Evolutionary conservation across 2,888 invertebrate genomes (phyloP).

Genomic region (Oasisia sp.): DNA sequence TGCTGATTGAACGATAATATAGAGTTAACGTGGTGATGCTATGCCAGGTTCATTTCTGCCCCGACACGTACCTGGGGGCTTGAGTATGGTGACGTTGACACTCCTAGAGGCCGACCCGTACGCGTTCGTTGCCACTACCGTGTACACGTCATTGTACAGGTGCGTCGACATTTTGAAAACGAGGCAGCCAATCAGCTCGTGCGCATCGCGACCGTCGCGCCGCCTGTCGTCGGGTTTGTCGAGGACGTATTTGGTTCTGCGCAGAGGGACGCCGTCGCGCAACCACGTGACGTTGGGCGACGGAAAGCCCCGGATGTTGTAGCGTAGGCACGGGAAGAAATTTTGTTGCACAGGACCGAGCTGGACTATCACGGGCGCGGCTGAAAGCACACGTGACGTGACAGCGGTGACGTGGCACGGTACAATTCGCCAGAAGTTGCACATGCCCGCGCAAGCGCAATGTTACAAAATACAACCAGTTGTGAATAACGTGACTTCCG

Average conservation of each 20-base stretch:
- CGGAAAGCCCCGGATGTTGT: slow-evolving; percentile 17
- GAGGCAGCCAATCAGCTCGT: slow-evolving; percentile 42
- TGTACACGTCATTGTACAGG: slow-evolving; percentile 49
- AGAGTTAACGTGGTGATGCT: too few relatives aligned
- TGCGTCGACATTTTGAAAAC: slow-evolving; percentile 41
- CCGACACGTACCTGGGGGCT: slow-evolving; percentile 20
- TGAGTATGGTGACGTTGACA: slow-evolving; percentile 19
- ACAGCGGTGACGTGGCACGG: background rate
- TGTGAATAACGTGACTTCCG: too few relatives aligned
- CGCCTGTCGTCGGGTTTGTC: background rate
- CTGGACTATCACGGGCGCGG: background rate
- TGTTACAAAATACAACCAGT: too few relatives aligned
- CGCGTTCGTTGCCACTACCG: slow-evolving; percentile 46
- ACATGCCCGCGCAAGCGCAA: too few relatives aligned
- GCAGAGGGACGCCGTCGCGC: background rate
- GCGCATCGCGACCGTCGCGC: background rate
- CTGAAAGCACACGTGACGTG: background rate
- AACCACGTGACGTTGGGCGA: background rate
- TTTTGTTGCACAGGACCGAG: background rate
- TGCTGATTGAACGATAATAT: too few relatives aligned
- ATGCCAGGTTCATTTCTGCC: background rate
- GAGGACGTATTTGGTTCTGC: background rate
- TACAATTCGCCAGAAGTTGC: too few relatives aligned
- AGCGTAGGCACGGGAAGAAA: background rate
- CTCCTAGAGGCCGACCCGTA: slow-evolving; percentile 43